Conservation (phyloP, 2,888 invertebrate genomes). For the Bibio marci region DNA sequence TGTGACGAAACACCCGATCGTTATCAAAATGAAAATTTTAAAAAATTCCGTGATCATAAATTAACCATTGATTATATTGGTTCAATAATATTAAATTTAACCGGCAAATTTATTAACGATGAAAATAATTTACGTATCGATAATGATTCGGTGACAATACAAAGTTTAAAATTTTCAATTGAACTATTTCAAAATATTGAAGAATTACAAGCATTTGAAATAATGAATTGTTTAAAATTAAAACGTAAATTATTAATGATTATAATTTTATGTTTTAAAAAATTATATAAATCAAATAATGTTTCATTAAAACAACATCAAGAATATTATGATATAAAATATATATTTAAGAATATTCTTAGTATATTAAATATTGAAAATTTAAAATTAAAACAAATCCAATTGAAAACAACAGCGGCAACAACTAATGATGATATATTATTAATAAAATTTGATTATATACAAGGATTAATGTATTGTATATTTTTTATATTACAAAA, state of each 20-base stretch:
- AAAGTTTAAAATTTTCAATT: constrained; percentile 22
- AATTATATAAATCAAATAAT: constrained; percentile 7
- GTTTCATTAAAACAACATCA: no score
- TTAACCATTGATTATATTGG: constrained; percentile 23
- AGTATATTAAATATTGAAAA: no score
- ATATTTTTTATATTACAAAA: background rate
- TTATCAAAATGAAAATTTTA: no score
- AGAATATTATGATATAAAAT: no score
- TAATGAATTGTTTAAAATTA: constrained; percentile 18
- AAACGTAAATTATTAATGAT: constrained; percentile 21
- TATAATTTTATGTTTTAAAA: constrained; percentile 21
- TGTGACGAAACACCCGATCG: no score
- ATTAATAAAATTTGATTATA: background rate
- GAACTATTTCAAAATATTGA: constrained; percentile 10
- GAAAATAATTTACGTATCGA: constrained; percentile 18
- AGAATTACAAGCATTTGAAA: constrained; percentile 12
- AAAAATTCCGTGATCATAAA: no score
- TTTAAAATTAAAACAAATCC: no score
- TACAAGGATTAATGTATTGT: background rate
- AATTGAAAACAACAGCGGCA: background rate
- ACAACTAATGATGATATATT: background rate
- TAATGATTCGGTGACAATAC: constrained; percentile 18
- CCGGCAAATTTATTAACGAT: constrained; percentile 19
- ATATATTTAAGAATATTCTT: no score
- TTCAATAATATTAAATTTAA: constrained; percentile 19